Base-by-base conservation (phyloP, 2,113 vertebrate species). In the Macaca nemestrina region DNA sequence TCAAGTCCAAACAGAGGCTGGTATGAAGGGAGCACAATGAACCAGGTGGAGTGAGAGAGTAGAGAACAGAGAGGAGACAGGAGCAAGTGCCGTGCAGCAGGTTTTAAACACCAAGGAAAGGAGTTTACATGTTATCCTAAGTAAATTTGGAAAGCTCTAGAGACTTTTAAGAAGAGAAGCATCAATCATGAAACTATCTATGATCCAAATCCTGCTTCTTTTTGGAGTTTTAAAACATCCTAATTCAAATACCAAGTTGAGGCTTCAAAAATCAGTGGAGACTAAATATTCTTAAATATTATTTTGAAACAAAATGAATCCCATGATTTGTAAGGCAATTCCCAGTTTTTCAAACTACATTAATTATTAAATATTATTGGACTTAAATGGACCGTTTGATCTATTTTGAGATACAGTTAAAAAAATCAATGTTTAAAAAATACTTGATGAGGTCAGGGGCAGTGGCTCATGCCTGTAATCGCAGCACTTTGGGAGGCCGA, bases 81-180 rank as follows among this genome's bases (percentile, higher is more conserved):
- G n/a, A 55, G 32, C 18, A 61, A 12, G 20, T 38, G 48, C 8
- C 20, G 1, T 12, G 2, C 4, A 5, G 27, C 35, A 72, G 55
- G 22, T 3, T 25, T n/a, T 25, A 1, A 0, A 6, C 0, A 9
- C n/a, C 43, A 50, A 5, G 0, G 0, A 23, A 80, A 73, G 67
- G 25, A 50, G 11, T 45, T 48, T 23, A 78, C n/a, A 25, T 27
- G 75, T 84, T 52, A 20, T 57, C 55, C 40, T 72, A n/a, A 80
- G 18, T 13, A 57, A 67, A 20, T 79, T 6, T 61, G n/a, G 57
- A 82, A 45, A 94, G 70, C 25, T 72, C 86, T 14, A 82, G 30
- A 59, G 25, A 72, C 11, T 68, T 85, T 38, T 85, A 59, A 78
- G 67, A 91, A 55, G 27, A 75, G 43, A 96, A 83, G 25, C 45